Conservation (phyloP, 2,113 vertebrate species). For the Eleginops maclovinus region DNA sequence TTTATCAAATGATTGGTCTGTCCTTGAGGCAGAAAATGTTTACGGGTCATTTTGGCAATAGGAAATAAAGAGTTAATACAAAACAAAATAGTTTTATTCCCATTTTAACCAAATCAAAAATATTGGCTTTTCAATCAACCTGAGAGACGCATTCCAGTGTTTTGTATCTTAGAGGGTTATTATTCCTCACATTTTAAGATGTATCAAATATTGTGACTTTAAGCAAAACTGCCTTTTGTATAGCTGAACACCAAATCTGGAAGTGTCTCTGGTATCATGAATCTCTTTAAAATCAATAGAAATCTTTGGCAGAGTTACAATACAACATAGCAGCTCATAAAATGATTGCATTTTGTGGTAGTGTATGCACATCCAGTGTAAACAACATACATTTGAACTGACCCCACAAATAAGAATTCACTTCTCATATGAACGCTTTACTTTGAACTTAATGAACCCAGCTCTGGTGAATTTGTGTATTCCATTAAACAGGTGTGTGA, state of each 20-base stretch:
- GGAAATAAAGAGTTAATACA: background rate
- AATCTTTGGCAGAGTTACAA: no score
- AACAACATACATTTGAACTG: background rate
- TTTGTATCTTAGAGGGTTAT: background rate
- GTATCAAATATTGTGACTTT: background rate
- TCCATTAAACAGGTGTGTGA: slow-evolving; percentile 64
- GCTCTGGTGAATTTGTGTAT: slow-evolving; percentile 44
- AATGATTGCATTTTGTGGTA: background rate
- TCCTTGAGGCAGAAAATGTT: background rate
- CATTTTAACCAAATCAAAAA: background rate
- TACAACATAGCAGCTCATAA: background rate
- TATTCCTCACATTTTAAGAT: background rate
- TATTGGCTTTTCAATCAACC: background rate
- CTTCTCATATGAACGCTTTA: background rate
- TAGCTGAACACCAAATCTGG: background rate
- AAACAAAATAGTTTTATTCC: no score
- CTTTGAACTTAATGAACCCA: slow-evolving; percentile 50
- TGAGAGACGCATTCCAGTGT: background rate
- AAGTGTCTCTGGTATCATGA: background rate
- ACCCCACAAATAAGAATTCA: background rate
- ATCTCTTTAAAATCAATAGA: background rate
- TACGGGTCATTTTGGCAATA: background rate
- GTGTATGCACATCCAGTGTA: background rate
- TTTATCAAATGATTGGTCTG: background rate
- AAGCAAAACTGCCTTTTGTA: background rate